phyloP scores from a whole-genome alignment of 92 coral and sea anemone species.

The Montipora capitata region DNA sequence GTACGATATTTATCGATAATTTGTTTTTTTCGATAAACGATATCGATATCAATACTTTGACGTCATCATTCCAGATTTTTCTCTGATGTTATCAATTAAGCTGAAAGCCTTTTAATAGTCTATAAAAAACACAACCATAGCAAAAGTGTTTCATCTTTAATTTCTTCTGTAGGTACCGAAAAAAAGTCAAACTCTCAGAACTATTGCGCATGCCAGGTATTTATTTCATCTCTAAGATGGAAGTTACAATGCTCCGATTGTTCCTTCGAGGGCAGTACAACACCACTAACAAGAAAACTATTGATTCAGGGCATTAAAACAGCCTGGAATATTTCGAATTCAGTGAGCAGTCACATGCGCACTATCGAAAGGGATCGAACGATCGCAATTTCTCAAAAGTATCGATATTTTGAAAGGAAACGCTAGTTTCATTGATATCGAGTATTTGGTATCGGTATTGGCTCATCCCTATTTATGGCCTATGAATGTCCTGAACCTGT shows the following conservation, averaged over 20 bases:
- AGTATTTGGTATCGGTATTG: slow-evolving; percentile 6
- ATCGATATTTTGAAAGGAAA: not conserved
- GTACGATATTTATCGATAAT: not conserved
- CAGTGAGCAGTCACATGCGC: slow-evolving; percentile 3
- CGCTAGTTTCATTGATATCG: slow-evolving; percentile 5
- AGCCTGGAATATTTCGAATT: no score
- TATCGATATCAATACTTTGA: not conserved
- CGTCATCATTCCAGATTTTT: no score
- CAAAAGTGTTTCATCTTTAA: not conserved
- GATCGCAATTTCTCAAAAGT: not conserved
- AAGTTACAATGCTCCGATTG: slow-evolving; percentile 19
- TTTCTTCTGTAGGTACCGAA: slow-evolving; percentile 17
- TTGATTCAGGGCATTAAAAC: not conserved
- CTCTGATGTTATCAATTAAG: no score
- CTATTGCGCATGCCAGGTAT: not conserved
- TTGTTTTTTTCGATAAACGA: not conserved
- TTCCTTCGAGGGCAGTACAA: slow-evolving; percentile 26
- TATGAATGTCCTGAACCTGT: not conserved
- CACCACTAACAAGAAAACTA: slow-evolving; percentile 5
- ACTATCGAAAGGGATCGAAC: slow-evolving; percentile 9
- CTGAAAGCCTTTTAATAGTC: not conserved
- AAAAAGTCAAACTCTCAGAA: slow-evolving; percentile 16
- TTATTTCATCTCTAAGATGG: slow-evolving; percentile 8
- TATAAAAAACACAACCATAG: not conserved
- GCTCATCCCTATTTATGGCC: slow-evolving; percentile 11